These are phyloP conservation scores for Nephrotoma flavescens DNA, from an alignment of 2,888 invertebrate genomes.

Conservation along the genomic window DNA sequence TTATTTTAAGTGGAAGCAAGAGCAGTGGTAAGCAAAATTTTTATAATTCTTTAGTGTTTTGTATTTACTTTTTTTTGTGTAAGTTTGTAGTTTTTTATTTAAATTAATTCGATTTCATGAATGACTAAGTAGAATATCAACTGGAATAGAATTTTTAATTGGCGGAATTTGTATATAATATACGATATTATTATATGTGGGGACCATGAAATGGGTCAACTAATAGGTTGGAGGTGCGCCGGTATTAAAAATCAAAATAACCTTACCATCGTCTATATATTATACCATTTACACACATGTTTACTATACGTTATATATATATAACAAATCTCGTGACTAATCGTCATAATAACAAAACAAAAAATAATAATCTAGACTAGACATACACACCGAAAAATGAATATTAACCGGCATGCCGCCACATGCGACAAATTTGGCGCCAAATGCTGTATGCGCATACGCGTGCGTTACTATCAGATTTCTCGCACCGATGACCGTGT, in stretches of 20 bases:
- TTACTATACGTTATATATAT: background rate
- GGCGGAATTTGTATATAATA: background rate
- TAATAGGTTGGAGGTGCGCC: background rate
- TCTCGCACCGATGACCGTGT: background rate
- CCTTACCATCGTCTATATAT: background rate
- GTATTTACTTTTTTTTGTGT: background rate
- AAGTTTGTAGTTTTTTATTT: background rate
- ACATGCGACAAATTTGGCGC: background rate
- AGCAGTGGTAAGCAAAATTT: background rate
- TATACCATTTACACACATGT: background rate
- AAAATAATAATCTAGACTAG: background rate
- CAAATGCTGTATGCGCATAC: background rate
- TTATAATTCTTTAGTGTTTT: background rate
- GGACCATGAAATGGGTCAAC: background rate
- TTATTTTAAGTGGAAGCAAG: background rate
- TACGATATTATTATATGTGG: background rate
- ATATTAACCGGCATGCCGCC: background rate
- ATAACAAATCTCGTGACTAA: background rate
- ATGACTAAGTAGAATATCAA: background rate
- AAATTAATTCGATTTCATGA: background rate
- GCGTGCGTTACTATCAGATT: background rate
- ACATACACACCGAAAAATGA: background rate
- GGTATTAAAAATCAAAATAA: background rate
- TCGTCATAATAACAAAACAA: background rate
- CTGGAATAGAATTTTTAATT: background rate